A percentile compares a stretch with the other conserved stretches of the same genome.
phyloP scores from a whole-genome alignment of 2,888 invertebrate species.

The Trissonchulus latispiculum region DNA sequence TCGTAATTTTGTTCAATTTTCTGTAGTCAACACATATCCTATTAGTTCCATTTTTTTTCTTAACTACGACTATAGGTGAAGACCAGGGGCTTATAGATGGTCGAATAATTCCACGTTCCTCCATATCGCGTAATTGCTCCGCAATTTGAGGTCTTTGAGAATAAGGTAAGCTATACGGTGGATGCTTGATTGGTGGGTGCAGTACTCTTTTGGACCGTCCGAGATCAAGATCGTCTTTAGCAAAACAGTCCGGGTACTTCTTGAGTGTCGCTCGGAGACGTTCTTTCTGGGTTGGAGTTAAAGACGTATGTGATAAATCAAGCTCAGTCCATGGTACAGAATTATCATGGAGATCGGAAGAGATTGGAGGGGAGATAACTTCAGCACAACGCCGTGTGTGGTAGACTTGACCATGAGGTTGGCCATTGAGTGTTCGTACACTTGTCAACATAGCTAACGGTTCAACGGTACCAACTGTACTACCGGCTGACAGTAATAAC shows the following conservation, averaged over 20 bases:
- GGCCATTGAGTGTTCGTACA: no score
- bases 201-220: not conserved
- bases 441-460: no score
- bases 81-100: conserved; percentile 15
- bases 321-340: no score
- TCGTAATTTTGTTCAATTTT: not conserved
- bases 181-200: not conserved
- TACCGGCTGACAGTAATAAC: no score
- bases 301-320: no score
- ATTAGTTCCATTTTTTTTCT: conserved; percentile 11
- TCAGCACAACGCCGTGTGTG: no score
- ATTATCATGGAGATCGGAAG: no score
- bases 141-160: not conserved
- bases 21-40: conserved; percentile 9
- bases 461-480: no score
- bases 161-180: not conserved
- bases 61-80: conserved; percentile 5
- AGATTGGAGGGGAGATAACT: no score
- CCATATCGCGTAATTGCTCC: not conserved
- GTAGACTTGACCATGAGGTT: no score
- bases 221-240: not conserved
- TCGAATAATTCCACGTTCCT: not conserved
- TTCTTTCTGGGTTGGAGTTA: no score
- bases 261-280: no score
- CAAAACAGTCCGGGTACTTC: not conserved